Conservation (phyloP, 2,797 vertebrate genomes). For the Bradypodion pumilum region DNA sequence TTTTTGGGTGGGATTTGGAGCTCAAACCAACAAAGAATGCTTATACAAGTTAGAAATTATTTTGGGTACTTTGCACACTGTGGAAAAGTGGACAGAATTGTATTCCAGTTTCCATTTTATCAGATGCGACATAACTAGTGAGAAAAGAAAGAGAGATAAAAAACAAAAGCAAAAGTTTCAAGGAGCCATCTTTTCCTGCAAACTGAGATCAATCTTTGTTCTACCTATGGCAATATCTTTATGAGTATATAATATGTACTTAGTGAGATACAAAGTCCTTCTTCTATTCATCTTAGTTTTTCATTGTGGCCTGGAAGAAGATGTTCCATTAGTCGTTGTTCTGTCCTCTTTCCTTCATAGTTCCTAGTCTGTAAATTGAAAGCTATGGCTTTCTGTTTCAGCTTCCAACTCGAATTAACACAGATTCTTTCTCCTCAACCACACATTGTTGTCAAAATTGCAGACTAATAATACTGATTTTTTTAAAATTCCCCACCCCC, state of each 20-base stretch:
- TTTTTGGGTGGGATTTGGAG: not conserved
- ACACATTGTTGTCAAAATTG: not conserved
- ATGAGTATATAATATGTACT: not conserved
- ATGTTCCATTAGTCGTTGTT: not conserved
- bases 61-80: not conserved
- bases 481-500: too few species aligned
- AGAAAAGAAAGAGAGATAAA: not conserved
- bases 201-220: not conserved
- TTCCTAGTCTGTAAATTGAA: not conserved
- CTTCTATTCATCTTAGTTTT: not conserved
- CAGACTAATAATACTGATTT: conserved; percentile 5
- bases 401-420: not conserved
- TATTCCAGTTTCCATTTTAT: not conserved
- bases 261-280: not conserved
- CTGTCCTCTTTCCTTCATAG: not conserved
- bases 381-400: not conserved
- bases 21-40: not conserved
- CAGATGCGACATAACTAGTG: not conserved
- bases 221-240: not conserved
- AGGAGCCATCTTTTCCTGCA: not conserved
- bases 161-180: not conserved
- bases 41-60: not conserved
- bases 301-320: not conserved
- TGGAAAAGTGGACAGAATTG: not conserved
- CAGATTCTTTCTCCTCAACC: not conserved